phyloP scores from a whole-genome alignment of 2,797 vertebrate genomes.

The Clarias pachynema region DNA sequence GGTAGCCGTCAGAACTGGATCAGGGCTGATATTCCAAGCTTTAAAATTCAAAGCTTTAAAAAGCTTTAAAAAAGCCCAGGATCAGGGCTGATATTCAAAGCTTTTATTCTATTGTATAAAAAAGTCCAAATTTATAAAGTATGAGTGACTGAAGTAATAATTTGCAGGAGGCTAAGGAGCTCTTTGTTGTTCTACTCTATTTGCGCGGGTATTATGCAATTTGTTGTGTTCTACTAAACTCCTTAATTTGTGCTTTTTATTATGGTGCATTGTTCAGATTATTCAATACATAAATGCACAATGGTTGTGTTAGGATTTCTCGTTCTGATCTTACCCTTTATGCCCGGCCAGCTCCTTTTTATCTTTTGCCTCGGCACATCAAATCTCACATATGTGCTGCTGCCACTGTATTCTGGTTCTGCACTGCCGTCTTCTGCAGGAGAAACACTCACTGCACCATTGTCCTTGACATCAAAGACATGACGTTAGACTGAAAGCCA shows the following conservation, averaged over 20 bases:
- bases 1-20: not conserved
- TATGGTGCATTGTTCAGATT: not conserved
- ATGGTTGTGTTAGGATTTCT: not conserved
- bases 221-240: not conserved
- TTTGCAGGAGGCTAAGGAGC: not conserved
- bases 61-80: not conserved
- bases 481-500: conserved; percentile 38
- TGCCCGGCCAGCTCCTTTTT: conserved; percentile 87
- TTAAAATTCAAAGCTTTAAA: not conserved
- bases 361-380: conserved; percentile 84
- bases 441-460: conserved; percentile 67
- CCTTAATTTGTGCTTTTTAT: not conserved
- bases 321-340: conserved; percentile 76
- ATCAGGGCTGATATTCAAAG: not conserved
- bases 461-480: conserved; percentile 77
- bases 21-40: not conserved
- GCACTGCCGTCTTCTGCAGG: conserved; percentile 71
- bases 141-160: not conserved
- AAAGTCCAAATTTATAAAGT: not conserved
- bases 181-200: not conserved
- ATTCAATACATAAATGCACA: not conserved
- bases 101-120: not conserved
- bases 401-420: conserved; percentile 73
- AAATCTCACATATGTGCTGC: conserved; percentile 86
- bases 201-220: not conserved